These are phyloP conservation scores for Paralvinella palmiformis DNA, from an alignment of 1,140 invertebrate species.

Conservation along the genomic window DNA sequence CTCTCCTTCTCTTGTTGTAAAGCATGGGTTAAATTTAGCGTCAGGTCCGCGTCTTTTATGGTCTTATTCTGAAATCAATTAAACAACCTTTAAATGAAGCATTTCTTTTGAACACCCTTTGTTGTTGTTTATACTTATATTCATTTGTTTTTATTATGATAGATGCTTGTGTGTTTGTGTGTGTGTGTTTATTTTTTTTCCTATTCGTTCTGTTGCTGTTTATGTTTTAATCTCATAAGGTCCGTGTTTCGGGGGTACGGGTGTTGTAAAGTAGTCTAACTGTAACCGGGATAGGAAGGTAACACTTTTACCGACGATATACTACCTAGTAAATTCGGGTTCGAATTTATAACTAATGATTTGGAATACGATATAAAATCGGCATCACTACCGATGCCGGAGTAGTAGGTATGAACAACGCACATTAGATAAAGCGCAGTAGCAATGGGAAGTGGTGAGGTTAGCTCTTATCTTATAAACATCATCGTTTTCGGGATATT, in stretches of 20 bases:
- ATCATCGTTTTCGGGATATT: neutral
- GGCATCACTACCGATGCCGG: neutral
- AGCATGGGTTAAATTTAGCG: neutral
- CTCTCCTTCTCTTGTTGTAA: neutral
- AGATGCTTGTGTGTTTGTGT: too few relatives aligned
- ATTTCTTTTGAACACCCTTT: neutral
- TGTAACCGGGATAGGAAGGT: too few relatives aligned
- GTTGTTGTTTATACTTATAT: too few relatives aligned
- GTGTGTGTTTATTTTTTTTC: too few relatives aligned
- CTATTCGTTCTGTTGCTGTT: too few relatives aligned
- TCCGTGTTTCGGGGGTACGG: too few relatives aligned
- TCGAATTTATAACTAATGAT: neutral
- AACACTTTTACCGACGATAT: too few relatives aligned
- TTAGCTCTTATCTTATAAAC: constrained; percentile 3
- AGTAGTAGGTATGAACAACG: neutral
- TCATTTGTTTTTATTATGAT: too few relatives aligned
- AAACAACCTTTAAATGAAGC: neutral
- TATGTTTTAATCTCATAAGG: too few relatives aligned
- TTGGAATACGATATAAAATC: neutral
- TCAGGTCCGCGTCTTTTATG: neutral
- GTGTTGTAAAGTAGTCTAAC: too few relatives aligned
- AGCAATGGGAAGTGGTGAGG: neutral
- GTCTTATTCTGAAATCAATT: neutral
- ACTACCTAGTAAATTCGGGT: neutral
- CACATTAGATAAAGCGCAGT: neutral